Evolutionary conservation across 1,140 invertebrate species (phyloP), one percentile per base, ranked within the genome.

Genomic region (Calephelis virginiensis): DNA sequence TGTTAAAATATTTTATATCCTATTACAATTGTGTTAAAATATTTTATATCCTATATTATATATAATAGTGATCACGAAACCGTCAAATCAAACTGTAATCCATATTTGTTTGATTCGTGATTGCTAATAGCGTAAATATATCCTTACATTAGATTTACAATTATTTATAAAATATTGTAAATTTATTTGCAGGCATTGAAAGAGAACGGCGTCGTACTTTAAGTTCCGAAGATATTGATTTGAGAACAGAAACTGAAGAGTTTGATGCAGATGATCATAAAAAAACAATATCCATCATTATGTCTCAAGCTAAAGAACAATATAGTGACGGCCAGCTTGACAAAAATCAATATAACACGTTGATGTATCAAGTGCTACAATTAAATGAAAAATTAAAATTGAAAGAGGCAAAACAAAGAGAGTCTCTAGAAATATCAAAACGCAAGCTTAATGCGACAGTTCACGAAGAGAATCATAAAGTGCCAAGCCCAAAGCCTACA

Each of bases 231-330:
- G 93, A 95, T 69, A 77, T 81, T 8, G 92, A 93, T 73, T 85
- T 86, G 66, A 81, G 80, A 76, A 80, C 84, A 6, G 91, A 93
- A 64, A 82, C 87, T n/a, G 92, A 93, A 61, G 91, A 90, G 28
- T 91, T 93, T 48, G 94, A 94, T 59, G 73, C 91, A 62, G 92
- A 93, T 70, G 91, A 91, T 67, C 86, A 93, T 59, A 94, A 95
- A 62, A 92, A 93, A 65, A 94, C 94, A 63, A 94, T 95, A 61
- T 95, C 95, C 75, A 95, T 95, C 8, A 97, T 98, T 48, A 94
- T 98, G 77, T 94, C 94, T 37, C 94, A 97, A 78, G 97, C 97
- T 0, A 95, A 97, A 59, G 95, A 97, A 75, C 94, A 97, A 73
- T 91, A 94, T 53, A 94, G 94, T 56, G 93, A 94, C 59, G 97